Evolutionary conservation across 1,140 invertebrate species (phyloP).

Genomic region (Apocrypta bakeri): DNA sequence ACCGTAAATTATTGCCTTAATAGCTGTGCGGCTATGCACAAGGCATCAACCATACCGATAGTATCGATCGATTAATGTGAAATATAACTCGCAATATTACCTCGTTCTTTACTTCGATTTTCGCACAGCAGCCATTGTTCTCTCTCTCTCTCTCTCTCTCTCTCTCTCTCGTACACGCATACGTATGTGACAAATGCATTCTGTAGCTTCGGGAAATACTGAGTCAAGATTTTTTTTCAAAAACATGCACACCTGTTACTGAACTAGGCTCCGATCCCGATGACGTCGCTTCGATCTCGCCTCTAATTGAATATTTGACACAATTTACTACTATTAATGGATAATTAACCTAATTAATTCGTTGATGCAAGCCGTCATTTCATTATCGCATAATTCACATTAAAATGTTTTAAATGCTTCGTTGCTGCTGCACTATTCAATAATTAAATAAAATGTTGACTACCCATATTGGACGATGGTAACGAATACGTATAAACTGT

Average conservation of each 20-base stretch:
- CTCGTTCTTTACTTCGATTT: conserved; percentile 20
- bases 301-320: not conserved
- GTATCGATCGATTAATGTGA: conserved; percentile 55
- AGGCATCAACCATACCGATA: not conserved
- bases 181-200: conserved; percentile 42
- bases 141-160: too few relatives aligned
- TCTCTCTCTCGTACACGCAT: too few relatives aligned
- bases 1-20: conserved; percentile 45
- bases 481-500: not conserved
- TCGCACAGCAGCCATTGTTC: not conserved
- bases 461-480: too few relatives aligned
- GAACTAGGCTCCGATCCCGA: too few relatives aligned
- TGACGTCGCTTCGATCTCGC: not conserved
- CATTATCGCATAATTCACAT: not conserved
- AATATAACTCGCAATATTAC: conserved; percentile 54
- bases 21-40: not conserved
- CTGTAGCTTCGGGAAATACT: too few relatives aligned
- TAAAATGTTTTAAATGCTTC: not conserved
- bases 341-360: not conserved
- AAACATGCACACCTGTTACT: too few relatives aligned
- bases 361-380: not conserved
- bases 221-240: too few relatives aligned
- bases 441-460: not conserved
- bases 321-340: not conserved
- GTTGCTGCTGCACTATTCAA: not conserved